Evolutionary conservation across 2,888 invertebrate species (phyloP).

Genomic region (Cephus runcator): DNA sequence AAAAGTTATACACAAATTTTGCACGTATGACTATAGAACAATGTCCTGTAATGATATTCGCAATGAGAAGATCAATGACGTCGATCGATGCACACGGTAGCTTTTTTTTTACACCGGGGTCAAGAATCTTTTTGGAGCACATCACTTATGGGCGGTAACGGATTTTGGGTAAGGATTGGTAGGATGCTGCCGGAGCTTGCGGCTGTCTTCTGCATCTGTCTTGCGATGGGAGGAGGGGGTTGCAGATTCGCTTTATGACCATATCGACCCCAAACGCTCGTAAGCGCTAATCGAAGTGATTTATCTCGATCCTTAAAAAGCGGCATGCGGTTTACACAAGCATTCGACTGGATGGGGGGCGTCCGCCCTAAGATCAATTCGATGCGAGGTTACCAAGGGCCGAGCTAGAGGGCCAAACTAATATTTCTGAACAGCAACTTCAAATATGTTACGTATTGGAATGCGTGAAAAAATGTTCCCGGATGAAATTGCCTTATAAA

Average conservation of each 20-base stretch:
- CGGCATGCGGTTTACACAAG: neutral
- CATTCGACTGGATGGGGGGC: neutral
- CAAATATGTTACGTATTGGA: neutral
- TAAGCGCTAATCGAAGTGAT: constrained; percentile 46
- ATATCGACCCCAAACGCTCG: constrained; percentile 37
- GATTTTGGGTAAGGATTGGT: neutral
- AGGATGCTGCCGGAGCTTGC: neutral
- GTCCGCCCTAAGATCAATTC: neutral
- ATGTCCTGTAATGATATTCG: neutral
- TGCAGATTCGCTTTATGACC: constrained; percentile 37
- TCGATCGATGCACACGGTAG: neutral
- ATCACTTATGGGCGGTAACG: neutral
- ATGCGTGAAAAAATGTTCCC: neutral
- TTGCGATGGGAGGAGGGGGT: neutral
- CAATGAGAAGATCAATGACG: neutral
- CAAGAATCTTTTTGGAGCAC: neutral
- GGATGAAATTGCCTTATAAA: neutral
- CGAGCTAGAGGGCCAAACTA: neutral
- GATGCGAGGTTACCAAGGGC: neutral
- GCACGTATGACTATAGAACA: neutral
- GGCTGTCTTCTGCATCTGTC: neutral
- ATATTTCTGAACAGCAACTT: neutral
- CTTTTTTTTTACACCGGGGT: neutral
- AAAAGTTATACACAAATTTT: neutral
- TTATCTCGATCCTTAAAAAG: constrained; percentile 33